A percentile compares a stretch with the other conserved stretches of the same genome.
These are phyloP conservation scores for Hydraecia micacea DNA, from an alignment of 2,888 invertebrate species.

Conservation along the genomic window DNA sequence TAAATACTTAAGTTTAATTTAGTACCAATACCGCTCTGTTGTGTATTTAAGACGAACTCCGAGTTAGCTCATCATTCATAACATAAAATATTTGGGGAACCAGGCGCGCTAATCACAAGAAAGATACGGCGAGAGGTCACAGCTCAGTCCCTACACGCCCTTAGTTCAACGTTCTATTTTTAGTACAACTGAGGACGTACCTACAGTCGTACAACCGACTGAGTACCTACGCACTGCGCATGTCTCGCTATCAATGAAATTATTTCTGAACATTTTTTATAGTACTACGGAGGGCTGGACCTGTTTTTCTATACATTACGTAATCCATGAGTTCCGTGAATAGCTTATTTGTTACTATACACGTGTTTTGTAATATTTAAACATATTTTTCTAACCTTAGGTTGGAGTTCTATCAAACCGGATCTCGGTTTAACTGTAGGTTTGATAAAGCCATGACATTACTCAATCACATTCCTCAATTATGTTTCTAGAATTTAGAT, in stretches of 20 bases:
- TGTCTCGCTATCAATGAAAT: conserved; percentile 70
- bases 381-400: conserved; percentile 64
- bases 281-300: conserved; percentile 67
- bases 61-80: conserved; percentile 30
- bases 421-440: conserved; percentile 60
- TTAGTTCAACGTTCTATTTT: conserved; percentile 72
- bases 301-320: conserved; percentile 65
- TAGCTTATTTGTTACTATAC: conserved; percentile 60
- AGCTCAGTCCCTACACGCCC: conserved; percentile 68
- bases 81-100: conserved; percentile 46
- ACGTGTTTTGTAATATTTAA: conserved; percentile 65
- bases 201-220: conserved; percentile 53
- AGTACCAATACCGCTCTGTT: background rate
- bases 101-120: conserved; percentile 49
- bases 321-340: conserved; percentile 53
- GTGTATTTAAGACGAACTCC: background rate
- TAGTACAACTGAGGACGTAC: conserved; percentile 64
- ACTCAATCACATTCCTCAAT: conserved; percentile 24
- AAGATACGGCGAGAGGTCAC: conserved; percentile 64
- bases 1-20: conserved; percentile 16
- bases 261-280: conserved; percentile 68
- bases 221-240: conserved; percentile 66
- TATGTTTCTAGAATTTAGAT: conserved; percentile 14
- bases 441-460: conserved; percentile 43
- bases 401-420: conserved; percentile 63